phyloP scores from a whole-genome alignment of 1,140 invertebrate genomes.

The Sitophilus oryzae region DNA sequence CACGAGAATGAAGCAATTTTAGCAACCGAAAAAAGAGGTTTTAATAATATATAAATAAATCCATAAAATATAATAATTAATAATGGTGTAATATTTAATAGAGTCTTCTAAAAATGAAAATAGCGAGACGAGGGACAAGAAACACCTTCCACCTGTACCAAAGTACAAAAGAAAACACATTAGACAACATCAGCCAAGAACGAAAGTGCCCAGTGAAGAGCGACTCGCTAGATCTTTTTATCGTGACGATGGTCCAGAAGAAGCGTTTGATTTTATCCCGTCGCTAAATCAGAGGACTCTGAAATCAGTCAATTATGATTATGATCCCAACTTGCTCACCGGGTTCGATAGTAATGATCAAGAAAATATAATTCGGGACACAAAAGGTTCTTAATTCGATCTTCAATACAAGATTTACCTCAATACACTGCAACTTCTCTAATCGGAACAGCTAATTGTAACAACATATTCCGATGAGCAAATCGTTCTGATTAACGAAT shows the following conservation, averaged over 20 bases:
- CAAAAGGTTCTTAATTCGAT: neutral
- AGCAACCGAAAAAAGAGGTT: neutral
- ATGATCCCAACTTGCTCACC: conserved; percentile 4
- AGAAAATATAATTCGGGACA: neutral
- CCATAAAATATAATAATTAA: too few species aligned
- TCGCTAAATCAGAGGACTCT: conserved; percentile 9
- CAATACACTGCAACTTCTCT: too few species aligned
- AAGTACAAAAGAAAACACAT: conserved; percentile 10
- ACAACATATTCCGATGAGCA: too few species aligned
- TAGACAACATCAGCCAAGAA: conserved; percentile 4
- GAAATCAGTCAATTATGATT: conserved; percentile 19
- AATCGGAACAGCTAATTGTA: too few species aligned
- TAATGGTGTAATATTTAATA: too few species aligned
- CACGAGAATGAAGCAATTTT: too few species aligned
- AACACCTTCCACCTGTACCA: conserved; percentile 2
- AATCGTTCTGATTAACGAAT: too few species aligned
- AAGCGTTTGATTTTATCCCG: conserved; percentile 15
- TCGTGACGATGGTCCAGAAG: neutral
- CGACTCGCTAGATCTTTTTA: neutral
- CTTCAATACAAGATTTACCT: too few species aligned
- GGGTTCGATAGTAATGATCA: conserved; percentile 8
- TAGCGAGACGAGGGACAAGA: neutral
- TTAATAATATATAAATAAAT: too few species aligned
- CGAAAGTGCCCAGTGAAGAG: neutral
- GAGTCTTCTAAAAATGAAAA: neutral